Evolutionary conservation across 2,797 vertebrate genomes (phyloP).

Genomic region (Leuciscus waleckii): DNA sequence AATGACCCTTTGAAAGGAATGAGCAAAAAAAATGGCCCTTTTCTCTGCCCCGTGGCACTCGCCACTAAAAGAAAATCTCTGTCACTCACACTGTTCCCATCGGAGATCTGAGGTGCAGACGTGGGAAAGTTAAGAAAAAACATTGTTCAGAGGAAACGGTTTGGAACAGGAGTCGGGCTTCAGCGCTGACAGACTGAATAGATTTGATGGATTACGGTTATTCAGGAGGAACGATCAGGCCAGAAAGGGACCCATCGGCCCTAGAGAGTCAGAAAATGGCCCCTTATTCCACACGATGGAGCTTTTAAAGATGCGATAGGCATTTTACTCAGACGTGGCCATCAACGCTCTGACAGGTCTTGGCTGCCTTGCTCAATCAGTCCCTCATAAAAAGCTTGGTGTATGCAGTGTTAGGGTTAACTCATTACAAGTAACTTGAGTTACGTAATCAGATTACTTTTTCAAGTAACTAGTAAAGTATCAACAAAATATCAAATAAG

Average conservation of each 20-base stretch:
- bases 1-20: background rate
- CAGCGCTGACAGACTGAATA: background rate
- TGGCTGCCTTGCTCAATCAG: too few species aligned
- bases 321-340: background rate
- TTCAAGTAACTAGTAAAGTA: too few species aligned
- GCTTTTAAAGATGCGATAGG: constrained; percentile 7
- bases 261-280: background rate
- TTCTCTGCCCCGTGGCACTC: background rate
- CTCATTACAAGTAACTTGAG: too few species aligned
- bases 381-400: background rate
- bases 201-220: constrained; percentile 22
- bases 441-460: too few species aligned
- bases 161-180: background rate
- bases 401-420: too few species aligned
- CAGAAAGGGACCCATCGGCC: background rate
- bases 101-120: background rate
- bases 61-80: background rate
- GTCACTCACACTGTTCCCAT: background rate
- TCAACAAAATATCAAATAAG: too few species aligned
- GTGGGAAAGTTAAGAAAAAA: background rate
- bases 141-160: background rate
- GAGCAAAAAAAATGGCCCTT: background rate
- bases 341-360: background rate
- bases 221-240: background rate
- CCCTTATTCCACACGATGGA: background rate